Evolutionary conservation across 2,888 invertebrate species (phyloP).

Genomic region (Eupithecia insigniata): DNA sequence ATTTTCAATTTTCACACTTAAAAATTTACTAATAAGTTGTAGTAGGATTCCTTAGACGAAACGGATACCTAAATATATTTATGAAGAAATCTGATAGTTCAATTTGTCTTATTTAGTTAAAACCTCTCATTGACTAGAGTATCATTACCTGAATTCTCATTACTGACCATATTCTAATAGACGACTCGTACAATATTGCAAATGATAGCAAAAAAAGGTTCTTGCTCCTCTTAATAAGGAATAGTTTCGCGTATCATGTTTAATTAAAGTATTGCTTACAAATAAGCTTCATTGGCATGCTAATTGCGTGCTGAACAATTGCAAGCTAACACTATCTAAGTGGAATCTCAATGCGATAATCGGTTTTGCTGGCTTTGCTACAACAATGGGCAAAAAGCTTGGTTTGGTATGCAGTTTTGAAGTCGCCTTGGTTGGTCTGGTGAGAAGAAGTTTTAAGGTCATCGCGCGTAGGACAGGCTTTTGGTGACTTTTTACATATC

Average conservation of each 20-base stretch:
- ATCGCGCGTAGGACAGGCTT: background rate
- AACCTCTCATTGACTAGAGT: background rate
- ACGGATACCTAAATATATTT: background rate
- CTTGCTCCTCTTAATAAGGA: conserved; percentile 3
- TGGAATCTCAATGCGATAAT: conserved; percentile 30
- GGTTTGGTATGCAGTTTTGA: conserved; percentile 1
- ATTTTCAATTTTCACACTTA: background rate
- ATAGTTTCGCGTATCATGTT: conserved; percentile 29
- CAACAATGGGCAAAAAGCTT: conserved; percentile 17
- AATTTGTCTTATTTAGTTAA: background rate
- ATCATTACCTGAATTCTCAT: background rate
- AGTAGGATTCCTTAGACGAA: background rate
- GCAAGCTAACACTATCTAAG: conserved; percentile 31
- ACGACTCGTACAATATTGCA: conserved; percentile 11
- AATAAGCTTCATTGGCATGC: conserved; percentile 46
- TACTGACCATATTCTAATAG: conserved; percentile 2
- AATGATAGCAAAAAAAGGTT: conserved; percentile 22
- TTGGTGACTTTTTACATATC: background rate
- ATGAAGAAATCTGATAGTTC: background rate
- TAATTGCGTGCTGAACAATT: conserved; percentile 35
- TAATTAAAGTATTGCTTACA: conserved; percentile 53
- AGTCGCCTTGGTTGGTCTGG: background rate
- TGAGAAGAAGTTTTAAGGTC: background rate
- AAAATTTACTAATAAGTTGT: background rate
- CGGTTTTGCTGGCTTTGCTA: conserved; percentile 15